Base-by-base conservation (phyloP, 2,113 vertebrate genomes). In the Hydrolagus affinis region DNA sequence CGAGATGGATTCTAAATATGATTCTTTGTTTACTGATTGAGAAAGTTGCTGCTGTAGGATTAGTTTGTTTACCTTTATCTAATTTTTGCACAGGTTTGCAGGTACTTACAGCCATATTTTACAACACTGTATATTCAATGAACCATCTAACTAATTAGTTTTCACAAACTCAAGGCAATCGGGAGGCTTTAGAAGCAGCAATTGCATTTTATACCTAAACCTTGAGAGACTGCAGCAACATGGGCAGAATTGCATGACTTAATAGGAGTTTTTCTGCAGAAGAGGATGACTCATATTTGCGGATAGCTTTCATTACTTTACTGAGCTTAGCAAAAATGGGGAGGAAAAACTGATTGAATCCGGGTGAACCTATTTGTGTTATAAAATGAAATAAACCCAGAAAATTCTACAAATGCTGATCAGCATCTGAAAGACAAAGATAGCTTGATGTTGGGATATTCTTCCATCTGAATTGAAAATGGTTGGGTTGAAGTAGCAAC, bases 271-370 rank as follows among this genome's bases (percentile, higher is more conserved):
- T 56, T 87, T 86, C 89, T 90, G 91, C 91, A 93, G 89, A 88
- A 86, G 76, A 75, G 77, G 90, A 88, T 92, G 93, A 93, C 91
- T 94, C 92, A 91, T 88, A 92, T 87, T 90, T 93, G 90, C 90
- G 91, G 90, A 92, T 88, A 89, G 85, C 85, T 66, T 86, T 93
- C 86, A 86, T 88, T 59, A 57, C 1, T 70, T 85, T 14, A 14
- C 17, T 30, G 30, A n/a, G 66, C n/a, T 30, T 17, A 64, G 57
- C 14, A 28, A 64, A 80, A 10, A 60, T 80, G 59, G 60, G 23
- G 8, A 73, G 59, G 11, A 80, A 74, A 62, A 28, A 23, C 12
- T 80, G 77, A 57, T 64, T 30, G 64, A 64, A 19, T 80, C 8
- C 28, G 59, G 73, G 73, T 15, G 6, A 15, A 0, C 30, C 25